Base-by-base conservation (phyloP, 2,113 vertebrate species). In the Hipposideros armiger region DNA sequence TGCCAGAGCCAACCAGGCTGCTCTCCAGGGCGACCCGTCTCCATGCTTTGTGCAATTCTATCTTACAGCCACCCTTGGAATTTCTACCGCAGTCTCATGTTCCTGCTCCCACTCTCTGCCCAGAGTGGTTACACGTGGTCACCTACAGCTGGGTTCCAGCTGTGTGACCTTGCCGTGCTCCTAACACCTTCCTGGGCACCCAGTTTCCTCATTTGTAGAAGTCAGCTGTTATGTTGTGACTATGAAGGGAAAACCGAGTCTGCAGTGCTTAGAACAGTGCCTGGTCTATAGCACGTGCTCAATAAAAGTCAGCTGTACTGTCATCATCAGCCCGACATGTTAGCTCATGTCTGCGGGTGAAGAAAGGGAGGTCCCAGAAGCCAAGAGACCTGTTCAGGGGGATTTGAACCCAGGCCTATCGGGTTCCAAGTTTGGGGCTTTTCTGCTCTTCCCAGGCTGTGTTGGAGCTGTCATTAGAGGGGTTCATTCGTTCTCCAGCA, bases 41-140 rank as follows among this genome's bases (percentile, higher is more conserved):
- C 22, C 4, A 0, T 5, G 0, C 14, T 66, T 22, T 0, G 0
- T 28, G 26, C 42, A 0, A 1, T 47, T 36, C 17, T 40, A 2
- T 28, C 47, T 14, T 5, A 72, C 30, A 45, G 0, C 54, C 72
- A 17, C 26, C 40, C 42, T 77, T 69, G 7, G 45, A 19, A 4
- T 67, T 26, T 20, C n/a, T 36, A 1, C 5, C 28, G 0, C 3
- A 5, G 45, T 36, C 36, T 84, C 90, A 5, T 3, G 0, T 5
- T 2, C 5, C 8, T 1, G 16, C n/a, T 19, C 76, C n/a, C 24
- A 2, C 36, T 4, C 3, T 2, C 32, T n/a, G 15, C 66, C 78
- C 14, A 6, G 66, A 1, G 3, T 40, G 2, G 1, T 3, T 7
- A 30, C 64, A 19, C 11, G 3, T 32, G 5, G 26, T 72, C 32